A percentile compares a stretch with the other conserved stretches of the same genome.
These are phyloP conservation scores for Aphidius gifuensis DNA, from an alignment of 1,140 invertebrate genomes.

Conservation along the genomic window DNA sequence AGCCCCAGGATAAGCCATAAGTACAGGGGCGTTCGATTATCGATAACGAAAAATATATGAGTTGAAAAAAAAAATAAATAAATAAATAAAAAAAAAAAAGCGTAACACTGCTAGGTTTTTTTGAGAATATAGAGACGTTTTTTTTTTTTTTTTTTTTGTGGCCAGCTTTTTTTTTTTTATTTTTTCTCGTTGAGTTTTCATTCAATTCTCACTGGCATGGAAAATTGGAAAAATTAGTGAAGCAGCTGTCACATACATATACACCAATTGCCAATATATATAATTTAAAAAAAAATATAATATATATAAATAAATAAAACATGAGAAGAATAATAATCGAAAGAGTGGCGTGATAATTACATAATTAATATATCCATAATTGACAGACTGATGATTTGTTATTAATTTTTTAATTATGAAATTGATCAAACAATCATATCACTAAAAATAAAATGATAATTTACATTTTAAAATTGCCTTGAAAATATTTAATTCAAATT, in stretches of 20 bases:
- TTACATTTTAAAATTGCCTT: too few relatives aligned
- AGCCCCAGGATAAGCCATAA: background rate
- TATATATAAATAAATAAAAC: too few relatives aligned
- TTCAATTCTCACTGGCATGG: conserved; percentile 8
- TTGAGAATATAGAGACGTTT: conserved; percentile 3
- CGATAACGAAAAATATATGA: conserved; percentile 1
- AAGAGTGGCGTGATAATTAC: too few relatives aligned
- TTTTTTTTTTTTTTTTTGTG: conserved; percentile 1
- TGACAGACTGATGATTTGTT: too few relatives aligned
- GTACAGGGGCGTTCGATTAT: conserved; percentile 11
- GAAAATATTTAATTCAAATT: too few relatives aligned
- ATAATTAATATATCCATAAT: too few relatives aligned
- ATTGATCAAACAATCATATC: too few relatives aligned
- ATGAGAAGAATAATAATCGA: too few relatives aligned
- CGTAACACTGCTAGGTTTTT: conserved; percentile 2
- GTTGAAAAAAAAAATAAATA: background rate
- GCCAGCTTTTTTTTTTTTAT: background rate
- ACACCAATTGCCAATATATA: too few relatives aligned
- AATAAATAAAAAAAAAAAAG: conserved; percentile 6
- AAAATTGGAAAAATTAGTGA: conserved; percentile 14
- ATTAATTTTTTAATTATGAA: too few relatives aligned
- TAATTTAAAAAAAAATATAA: too few relatives aligned
- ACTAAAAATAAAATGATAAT: too few relatives aligned
- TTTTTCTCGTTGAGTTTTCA: conserved; percentile 8
- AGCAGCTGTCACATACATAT: background rate